Base-by-base conservation (phyloP, 1,140 invertebrate genomes). In the Orius laevigatus region DNA sequence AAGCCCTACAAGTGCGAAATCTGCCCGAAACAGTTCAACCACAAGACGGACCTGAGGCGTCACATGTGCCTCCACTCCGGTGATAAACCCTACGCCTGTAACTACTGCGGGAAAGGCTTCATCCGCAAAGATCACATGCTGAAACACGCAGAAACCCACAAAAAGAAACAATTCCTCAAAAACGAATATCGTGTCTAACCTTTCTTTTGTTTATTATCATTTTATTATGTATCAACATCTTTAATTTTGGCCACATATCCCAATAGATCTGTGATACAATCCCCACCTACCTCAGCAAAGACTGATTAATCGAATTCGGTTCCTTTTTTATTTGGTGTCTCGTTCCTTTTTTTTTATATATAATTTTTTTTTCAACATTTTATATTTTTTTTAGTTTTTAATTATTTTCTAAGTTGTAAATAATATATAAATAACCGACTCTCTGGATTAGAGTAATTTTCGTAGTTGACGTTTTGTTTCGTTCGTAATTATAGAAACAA, bases 41-140 rank as follows among this genome's bases (percentile, higher is more conserved):
- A 92, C 63, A 93, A 93, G 64, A 91, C 89, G 25, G 89, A 94
- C 62, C 67, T 93, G 53, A 74, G 86, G 14, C 71, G 89, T 36
- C 89, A 95, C 63, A 77, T 83, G 67, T 86, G 84, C 58, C 74
- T 88, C 38, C 88, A 93, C 63, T 66, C 69, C 1, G 70, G 71
- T 0, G 56, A 57, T 5, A 86, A 85, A 60, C 86, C 87, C 10
- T 89, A 81, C 62, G 67, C 73, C 40, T 93, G 88, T 66, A 70
- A 75, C 47, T 72, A 72, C 32, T 92, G 88, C 61, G 74, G 75
- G 39, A 94, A 93, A 65, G 83, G 85, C 16, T 93, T 93, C 64
- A 91, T 61, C 54, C 75, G 91, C 44, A 89, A 91, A 63, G 91
- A 95, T 63, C 91, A 95, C 63, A 85, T 94, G 82, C 74, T 86